Evolutionary conservation across 2,797 vertebrate species (phyloP).

Genomic region (Atherinosoma microstoma): DNA sequence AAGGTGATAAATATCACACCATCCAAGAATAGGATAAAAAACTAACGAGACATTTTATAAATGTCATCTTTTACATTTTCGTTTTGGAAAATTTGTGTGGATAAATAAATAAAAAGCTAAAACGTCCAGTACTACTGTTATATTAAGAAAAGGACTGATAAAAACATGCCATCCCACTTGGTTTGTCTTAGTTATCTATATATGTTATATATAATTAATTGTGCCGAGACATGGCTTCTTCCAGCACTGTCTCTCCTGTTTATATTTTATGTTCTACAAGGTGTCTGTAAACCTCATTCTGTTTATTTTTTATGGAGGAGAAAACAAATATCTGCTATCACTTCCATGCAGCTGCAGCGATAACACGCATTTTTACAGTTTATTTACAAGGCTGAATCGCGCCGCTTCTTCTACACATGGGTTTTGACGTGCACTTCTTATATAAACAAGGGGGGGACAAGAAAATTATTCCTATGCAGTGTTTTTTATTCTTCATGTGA

Average conservation of each 20-base stretch:
- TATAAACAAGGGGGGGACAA: slow-evolving; percentile 30
- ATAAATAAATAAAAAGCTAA: slow-evolving; percentile 3
- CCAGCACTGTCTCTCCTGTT: slow-evolving; percentile 16
- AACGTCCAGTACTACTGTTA: not conserved
- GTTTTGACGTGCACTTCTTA: slow-evolving; percentile 40
- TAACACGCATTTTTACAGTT: slow-evolving; percentile 44
- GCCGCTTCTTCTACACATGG: slow-evolving; percentile 17
- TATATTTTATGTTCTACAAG: slow-evolving; percentile 26
- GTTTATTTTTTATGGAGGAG: slow-evolving; percentile 23
- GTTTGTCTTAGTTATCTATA: slow-evolving; percentile 22
- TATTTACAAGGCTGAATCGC: slow-evolving; percentile 46
- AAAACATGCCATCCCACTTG: slow-evolving; percentile 9
- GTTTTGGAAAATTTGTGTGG: not conserved
- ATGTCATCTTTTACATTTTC: not conserved
- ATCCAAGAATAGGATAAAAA: not conserved
- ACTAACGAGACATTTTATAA: not conserved
- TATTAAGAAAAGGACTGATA: not conserved
- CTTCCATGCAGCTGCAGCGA: slow-evolving; percentile 41
- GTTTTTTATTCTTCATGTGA: slow-evolving; percentile 45
- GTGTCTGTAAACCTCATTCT: slow-evolving; percentile 36
- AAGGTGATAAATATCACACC: not conserved
- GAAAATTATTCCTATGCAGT: slow-evolving; percentile 26
- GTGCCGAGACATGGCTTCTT: slow-evolving; percentile 9
- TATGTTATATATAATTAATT: slow-evolving; percentile 52
- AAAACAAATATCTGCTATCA: slow-evolving; percentile 54